Conservation (phyloP, 2,113 vertebrate genomes). For the Chamaea fasciata region DNA sequence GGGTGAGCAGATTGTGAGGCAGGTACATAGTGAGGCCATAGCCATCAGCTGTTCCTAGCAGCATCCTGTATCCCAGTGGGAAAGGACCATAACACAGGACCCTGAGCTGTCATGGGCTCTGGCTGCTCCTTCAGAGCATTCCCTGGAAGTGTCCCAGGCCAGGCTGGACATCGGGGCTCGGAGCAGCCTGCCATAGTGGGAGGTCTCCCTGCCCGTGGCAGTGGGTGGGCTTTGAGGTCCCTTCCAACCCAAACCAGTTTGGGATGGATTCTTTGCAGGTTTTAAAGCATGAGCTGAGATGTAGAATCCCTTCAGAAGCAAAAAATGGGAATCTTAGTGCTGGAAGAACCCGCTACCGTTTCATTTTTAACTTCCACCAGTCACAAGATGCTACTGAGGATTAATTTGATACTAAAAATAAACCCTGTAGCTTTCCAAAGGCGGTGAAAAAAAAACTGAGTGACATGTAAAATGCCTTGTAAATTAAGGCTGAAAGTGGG, state of each 20-base stretch:
- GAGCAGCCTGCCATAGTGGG: rapidly evolving
- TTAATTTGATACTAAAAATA: not conserved
- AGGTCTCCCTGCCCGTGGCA: not conserved
- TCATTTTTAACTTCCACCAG: not conserved
- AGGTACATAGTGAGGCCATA: not conserved
- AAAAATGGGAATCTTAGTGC: not conserved
- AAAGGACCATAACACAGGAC: not conserved
- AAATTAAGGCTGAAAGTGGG: not conserved
- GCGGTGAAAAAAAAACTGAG: not conserved
- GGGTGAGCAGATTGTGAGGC: not conserved
- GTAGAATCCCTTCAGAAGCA: not conserved
- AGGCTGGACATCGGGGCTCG: not conserved
- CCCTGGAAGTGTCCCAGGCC: not conserved
- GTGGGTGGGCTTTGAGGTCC: not conserved
- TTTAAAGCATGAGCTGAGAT: not conserved
- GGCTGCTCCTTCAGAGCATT: not conserved
- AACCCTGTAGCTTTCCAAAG: not conserved
- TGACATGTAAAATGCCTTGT: not conserved
- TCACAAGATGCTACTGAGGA: not conserved
- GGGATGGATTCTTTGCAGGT: not conserved
- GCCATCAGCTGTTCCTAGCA: not conserved
- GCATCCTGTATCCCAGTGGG: not conserved
- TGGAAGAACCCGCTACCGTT: not conserved
- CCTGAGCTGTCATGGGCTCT: not conserved
- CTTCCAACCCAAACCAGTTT: not conserved